Evolutionary conservation across 2,888 invertebrate genomes (phyloP), one percentile per base, ranked within the genome.

Genomic region (Timandra comae): DNA sequence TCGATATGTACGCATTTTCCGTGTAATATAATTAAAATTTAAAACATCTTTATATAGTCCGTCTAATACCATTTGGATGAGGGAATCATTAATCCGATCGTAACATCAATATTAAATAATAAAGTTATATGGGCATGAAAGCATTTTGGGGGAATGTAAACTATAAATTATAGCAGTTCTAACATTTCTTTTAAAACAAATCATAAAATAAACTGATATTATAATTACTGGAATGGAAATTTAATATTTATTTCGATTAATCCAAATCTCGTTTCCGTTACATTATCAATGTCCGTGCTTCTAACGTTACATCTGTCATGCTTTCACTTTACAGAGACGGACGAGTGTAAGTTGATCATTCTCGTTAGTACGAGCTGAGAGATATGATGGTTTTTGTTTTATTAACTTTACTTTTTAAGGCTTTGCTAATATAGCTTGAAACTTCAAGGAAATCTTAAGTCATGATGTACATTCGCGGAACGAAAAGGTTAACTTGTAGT

Each of bases 321-420:
- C 82, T 82, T 77, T 81, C 81, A 73, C 64, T 78, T 84, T 85
- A 77, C 84, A 85, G 84, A 82, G 55, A 69, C 79, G 82, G 84
- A 84, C 76, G 82, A 84, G 77, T 82, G 84, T 85, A 84, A 85
- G 84, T 82, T 64, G 64, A 67, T 61, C 72, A 64, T 76, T 69
- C 60, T 68, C 30, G 58, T 69, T 61, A 62, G 56, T 58, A 59
- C 68, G 66, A 76, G 64, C 69, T 76, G 72, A 62, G 50, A 64
- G 49, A 57, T 43, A 60, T 56, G n/a, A n/a, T n/a, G 66, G 71
- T 73, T 24, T 64, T 58, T 63, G 46, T 55, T 63, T 61, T 56
- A 70, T 65, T 70, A 68, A 74, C 24, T 22, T 22, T 70, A 56
- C 61, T 51, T 58, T 57, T 53, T 5, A 36, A 30, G 3, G 34